Evolutionary conservation across 2,113 vertebrate species (phyloP), one percentile per base, ranked within the genome.

Genomic region (Equus quagga): DNA sequence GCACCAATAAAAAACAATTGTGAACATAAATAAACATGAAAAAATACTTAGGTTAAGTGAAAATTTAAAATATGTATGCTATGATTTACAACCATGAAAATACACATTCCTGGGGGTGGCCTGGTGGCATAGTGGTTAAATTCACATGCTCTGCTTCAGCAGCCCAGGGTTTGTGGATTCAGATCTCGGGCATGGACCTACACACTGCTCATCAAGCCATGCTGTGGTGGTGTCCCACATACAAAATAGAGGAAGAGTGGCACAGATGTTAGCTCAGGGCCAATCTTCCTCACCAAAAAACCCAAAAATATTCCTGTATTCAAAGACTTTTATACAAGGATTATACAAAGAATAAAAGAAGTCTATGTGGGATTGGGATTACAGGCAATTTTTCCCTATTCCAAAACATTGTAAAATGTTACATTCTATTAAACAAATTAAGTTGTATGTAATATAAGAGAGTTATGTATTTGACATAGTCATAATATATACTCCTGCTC

Each of bases 11-110:
- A 93, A 97, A 60, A 58, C 6, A 49, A 49, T 0, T 36, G 56
- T 93, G 56, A 95, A 91, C 91, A 65, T 67, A 90, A 51, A 91
- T 80, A 87, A 88, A 92, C 7, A 65, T 8, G 3, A 9, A 36
- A 84, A 93, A 80, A 64, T 82, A 62, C 51, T 95, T 76, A 92
- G 5, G 0, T 3, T 46, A 75, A 91, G 79, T 95, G 75, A 82
- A 94, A 93, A 70, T 36, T 28, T 28, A 83, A 92, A 92, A 62
- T 46, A 95, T 3, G 10, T 9, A 89, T 41, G 28, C 15, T 91
- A 14, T 89, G 49, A 92, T 64, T 92, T 92, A 81, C 0, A 90
- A 58, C 15, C 64, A 62, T n/a, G 36, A 78, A 94, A 91, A 97
- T n/a, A 89, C 3, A 88, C 75, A 92, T 46, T 69, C 31, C 80